Percentiles rank a stretch among this genome's conserved stretches.
Conservation (phyloP, 2,888 invertebrate species). For the Plagiodera versicolora region DNA sequence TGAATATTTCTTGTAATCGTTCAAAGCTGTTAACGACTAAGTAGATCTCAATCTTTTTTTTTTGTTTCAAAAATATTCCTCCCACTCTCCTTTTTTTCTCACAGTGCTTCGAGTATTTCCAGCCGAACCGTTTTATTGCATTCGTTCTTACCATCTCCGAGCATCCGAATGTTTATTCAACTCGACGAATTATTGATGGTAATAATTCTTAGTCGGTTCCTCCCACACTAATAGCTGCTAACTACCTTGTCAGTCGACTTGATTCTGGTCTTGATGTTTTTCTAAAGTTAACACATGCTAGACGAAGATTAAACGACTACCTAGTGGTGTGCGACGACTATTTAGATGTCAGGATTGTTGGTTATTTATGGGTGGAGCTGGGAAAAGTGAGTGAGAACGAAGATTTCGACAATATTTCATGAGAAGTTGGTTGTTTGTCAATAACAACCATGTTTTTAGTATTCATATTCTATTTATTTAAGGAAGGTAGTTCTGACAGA, state of each 20-base stretch:
- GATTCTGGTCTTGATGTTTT: constrained; percentile 44
- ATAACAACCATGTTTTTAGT: too few relatives aligned
- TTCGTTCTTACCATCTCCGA: constrained; percentile 22
- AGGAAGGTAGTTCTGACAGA: too few relatives aligned
- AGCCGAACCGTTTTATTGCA: constrained; percentile 19
- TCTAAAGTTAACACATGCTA: constrained; percentile 41
- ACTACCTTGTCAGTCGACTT: constrained; percentile 40
- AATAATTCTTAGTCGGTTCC: constrained; percentile 37
- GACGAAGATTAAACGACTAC: constrained; percentile 47
- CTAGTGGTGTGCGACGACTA: constrained; percentile 38
- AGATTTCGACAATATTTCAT: constrained; percentile 7
- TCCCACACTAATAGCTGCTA: constrained; percentile 43
- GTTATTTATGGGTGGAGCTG: constrained; percentile 2
- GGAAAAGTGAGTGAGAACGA: background rate
- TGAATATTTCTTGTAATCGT: too few relatives aligned
- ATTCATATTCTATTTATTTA: too few relatives aligned
- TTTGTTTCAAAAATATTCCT: background rate
- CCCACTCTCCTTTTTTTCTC: constrained; percentile 13
- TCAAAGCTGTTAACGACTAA: too few relatives aligned
- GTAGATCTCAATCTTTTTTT: too few relatives aligned
- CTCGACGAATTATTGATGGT: constrained; percentile 25
- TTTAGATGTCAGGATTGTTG: background rate
- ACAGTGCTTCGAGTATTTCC: constrained; percentile 15
- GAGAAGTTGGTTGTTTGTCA: too few relatives aligned
- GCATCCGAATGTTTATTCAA: constrained; percentile 29